Percentiles rank a stretch among this genome's conserved stretches.
These are phyloP conservation scores for Ophion ellenae DNA, from an alignment of 2,888 invertebrate species.

Conservation along the genomic window DNA sequence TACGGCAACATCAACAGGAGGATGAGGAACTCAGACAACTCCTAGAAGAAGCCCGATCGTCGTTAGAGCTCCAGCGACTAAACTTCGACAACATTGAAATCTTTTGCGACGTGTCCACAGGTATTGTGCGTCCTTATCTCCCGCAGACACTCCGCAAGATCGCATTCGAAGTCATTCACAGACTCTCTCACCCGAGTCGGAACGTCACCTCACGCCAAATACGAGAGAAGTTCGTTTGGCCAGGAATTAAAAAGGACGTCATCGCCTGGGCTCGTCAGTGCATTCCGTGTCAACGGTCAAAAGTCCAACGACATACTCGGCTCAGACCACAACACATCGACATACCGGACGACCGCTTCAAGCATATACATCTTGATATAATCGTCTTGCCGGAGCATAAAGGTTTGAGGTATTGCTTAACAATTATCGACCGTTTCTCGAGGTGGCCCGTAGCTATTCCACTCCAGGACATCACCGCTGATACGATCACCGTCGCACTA, in stretches of 20 bases:
- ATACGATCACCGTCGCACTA: slow-evolving; percentile 27
- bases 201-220: slow-evolving; percentile 66
- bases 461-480: slow-evolving; percentile 58
- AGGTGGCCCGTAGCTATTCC: slow-evolving; percentile 72
- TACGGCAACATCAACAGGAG: slow-evolving; percentile 4
- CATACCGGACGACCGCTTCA: slow-evolving; percentile 72
- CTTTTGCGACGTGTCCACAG: slow-evolving; percentile 3
- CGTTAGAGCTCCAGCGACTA: slow-evolving; percentile 17
- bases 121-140: neutral
- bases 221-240: slow-evolving; percentile 67
- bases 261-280: slow-evolving; percentile 72
- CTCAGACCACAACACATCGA: slow-evolving; percentile 59
- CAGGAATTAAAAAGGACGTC: slow-evolving; percentile 70
- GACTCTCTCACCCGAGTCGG: slow-evolving; percentile 64
- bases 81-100: neutral
- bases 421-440: neutral
- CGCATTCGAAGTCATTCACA: slow-evolving; percentile 57
- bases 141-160: neutral
- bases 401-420: slow-evolving; percentile 74
- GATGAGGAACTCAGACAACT: slow-evolving; percentile 30
- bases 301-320: slow-evolving; percentile 72
- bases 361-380: slow-evolving; percentile 77
- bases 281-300: slow-evolving; percentile 74
- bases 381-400: no score
- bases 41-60: neutral